Percentiles rank a stretch among this genome's conserved stretches.
Evolutionary conservation across 2,797 vertebrate species (phyloP).

Genomic region (Serranus cabrilla): DNA sequence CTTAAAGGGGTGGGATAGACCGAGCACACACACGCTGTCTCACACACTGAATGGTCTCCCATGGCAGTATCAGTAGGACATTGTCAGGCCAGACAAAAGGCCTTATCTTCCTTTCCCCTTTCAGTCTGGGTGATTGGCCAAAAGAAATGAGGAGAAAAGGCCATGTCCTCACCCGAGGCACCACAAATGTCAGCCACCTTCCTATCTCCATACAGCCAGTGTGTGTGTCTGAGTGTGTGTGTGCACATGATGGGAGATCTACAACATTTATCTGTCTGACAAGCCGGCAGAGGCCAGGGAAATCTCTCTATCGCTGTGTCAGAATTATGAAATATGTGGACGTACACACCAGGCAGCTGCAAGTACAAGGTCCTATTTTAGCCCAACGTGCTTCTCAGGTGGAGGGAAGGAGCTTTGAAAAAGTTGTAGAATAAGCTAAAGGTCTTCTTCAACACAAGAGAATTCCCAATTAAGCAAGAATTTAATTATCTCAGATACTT

Average conservation of each 20-base stretch:
- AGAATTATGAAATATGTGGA: conserved; percentile 27
- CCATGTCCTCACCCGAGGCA: conserved; percentile 72
- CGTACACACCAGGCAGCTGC: conserved; percentile 2
- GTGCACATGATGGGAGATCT: conserved; percentile 39
- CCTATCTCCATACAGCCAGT: conserved; percentile 62
- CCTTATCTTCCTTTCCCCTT: conserved; percentile 71
- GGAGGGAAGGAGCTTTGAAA: neutral
- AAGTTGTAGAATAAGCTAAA: neutral
- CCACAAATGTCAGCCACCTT: conserved; percentile 79
- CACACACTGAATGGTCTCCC: conserved; percentile 57
- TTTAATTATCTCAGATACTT: too few species aligned
- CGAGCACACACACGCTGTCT: conserved; percentile 9
- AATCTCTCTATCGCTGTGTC: conserved; percentile 54
- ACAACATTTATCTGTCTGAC: conserved; percentile 63
- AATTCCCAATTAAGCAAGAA: too few species aligned
- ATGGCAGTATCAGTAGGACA: conserved; percentile 72
- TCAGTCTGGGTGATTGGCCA: conserved; percentile 73
- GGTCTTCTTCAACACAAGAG: too few species aligned
- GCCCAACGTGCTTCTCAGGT: too few species aligned
- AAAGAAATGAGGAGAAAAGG: conserved; percentile 73
- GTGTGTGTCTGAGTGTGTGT: conserved; percentile 37
- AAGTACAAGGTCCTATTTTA: neutral
- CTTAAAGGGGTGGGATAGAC: conserved; percentile 47
- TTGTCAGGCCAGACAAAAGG: conserved; percentile 78
- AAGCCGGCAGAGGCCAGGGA: conserved; percentile 47